phyloP scores from a whole-genome alignment of 2,888 invertebrate species.

The Lycophotia porphyrea region DNA sequence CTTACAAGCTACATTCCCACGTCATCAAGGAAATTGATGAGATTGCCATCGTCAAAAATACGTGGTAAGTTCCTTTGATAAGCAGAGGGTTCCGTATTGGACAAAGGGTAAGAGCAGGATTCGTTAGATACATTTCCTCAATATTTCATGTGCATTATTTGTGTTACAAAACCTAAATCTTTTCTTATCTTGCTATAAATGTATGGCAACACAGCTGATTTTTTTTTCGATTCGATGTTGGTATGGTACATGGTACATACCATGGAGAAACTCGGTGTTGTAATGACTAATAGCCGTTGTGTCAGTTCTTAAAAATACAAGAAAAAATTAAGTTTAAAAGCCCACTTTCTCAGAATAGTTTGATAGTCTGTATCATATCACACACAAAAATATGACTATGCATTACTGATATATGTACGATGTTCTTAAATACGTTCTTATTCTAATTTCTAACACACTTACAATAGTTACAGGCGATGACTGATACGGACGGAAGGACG shows the following conservation, averaged over 20 bases:
- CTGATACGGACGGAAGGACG: not conserved
- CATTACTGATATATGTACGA: not conserved
- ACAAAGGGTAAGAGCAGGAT: not conserved
- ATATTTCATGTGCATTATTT: not conserved
- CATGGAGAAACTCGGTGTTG: not conserved
- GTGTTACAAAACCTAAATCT: not conserved
- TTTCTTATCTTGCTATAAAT: too few relatives aligned
- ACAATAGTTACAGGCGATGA: not conserved
- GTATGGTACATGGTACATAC: too few relatives aligned
- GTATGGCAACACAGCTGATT: not conserved
- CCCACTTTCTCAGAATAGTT: not conserved
- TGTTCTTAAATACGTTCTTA: not conserved
- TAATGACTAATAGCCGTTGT: not conserved
- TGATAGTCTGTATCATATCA: not conserved
- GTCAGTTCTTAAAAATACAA: not conserved
- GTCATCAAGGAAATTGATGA: conserved; percentile 62
- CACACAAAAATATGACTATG: not conserved
- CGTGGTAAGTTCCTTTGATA: not conserved
- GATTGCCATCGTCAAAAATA: conserved; percentile 48
- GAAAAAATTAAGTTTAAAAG: not conserved
- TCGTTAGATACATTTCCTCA: not conserved
- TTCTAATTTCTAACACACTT: not conserved
- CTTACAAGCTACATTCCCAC: conserved; percentile 46
- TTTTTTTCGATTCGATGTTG: too few relatives aligned
- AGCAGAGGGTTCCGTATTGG: conserved; percentile 17